Percentiles rank a stretch among this genome's conserved stretches.
Conservation (phyloP, 1,140 invertebrate species). For the Hyles vespertilio region DNA sequence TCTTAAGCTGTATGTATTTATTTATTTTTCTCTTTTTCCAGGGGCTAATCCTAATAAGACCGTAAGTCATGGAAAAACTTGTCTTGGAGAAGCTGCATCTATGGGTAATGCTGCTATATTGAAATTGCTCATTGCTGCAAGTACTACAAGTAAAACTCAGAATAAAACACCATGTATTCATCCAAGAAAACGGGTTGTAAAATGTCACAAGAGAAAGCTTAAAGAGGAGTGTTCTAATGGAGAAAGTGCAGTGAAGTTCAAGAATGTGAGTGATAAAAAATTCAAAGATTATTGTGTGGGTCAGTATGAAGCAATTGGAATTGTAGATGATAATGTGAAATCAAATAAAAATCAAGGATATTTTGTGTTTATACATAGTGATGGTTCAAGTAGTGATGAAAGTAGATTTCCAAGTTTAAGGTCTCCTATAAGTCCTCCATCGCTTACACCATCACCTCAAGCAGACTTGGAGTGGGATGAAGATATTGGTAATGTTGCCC, state of each 20-base stretch:
- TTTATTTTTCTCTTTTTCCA: conserved; percentile 30
- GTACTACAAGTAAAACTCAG: conserved; percentile 16
- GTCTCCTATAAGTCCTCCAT: conserved; percentile 41
- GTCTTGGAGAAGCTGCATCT: conserved; percentile 56
- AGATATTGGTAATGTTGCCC: conserved; percentile 56
- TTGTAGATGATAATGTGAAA: conserved; percentile 23
- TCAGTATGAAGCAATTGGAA: conserved; percentile 21
- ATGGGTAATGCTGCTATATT: conserved; percentile 47
- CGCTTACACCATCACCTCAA: conserved; percentile 44
- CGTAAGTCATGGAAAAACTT: conserved; percentile 54
- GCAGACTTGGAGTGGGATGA: conserved; percentile 69
- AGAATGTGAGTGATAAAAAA: conserved; percentile 45
- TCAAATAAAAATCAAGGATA: conserved; percentile 58
- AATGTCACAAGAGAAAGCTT: conserved; percentile 57
- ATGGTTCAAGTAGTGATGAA: conserved; percentile 63
- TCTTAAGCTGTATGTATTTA: not conserved
- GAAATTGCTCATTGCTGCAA: conserved; percentile 46
- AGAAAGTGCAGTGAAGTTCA: conserved; percentile 52
- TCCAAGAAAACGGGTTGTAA: conserved; percentile 37
- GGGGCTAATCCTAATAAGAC: conserved; percentile 66
- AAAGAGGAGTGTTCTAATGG: conserved; percentile 29
- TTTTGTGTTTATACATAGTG: conserved; percentile 62
- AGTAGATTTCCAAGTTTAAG: conserved; percentile 41
- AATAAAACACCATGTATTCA: conserved; percentile 9
- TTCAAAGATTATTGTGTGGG: conserved; percentile 29